Base-by-base conservation (phyloP, 2,113 vertebrate species). In the Alethe diademata region DNA sequence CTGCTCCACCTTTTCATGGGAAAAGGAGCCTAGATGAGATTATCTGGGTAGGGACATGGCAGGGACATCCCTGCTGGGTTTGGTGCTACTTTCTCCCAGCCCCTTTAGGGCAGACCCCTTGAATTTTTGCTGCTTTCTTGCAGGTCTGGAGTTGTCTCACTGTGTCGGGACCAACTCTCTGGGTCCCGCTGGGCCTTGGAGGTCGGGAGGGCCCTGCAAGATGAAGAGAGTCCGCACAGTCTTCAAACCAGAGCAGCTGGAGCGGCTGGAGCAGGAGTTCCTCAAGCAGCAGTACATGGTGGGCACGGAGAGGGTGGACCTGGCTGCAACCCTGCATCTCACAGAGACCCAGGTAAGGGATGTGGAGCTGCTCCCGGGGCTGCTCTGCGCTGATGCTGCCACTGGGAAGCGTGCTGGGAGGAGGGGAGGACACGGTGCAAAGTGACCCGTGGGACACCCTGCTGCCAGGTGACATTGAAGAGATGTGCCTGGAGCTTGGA, bases 261-360 rank as follows among this genome's bases (percentile, higher is more conserved):
- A 98, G 62, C 51, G 98, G 53, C 50, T 98, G 96, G 98, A 98
- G 95, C 96, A 97, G 51, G 96, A 97, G 43, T 98, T 98, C 92
- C 96, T 97, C 64, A 97, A 98, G 89, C 98, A 98, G 95, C 98
- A 98, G 70, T 98, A 98, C 91, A 97, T 98, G 95, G 98, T 98
- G 94, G 98, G 98, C 78, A 98, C 97, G 0, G 97, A 98, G 69
- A 90, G 98, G 45, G 97, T 98, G 35, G 97, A 98, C 80, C 93
- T 98, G 96, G 98, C 98, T 19, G 91, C 97, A 22, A 97, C 92
- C 4, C 96, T 98, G 84, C 97, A 97, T 19, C 98, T 98, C 66
- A 97, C 98, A 0, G 98, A 98, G 80, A 98, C 98, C 31, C 98
- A 98, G 98, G 98, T 98, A 15, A 74, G 96, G 58, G 14, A 8